Evolutionary conservation across 2,113 vertebrate genomes (phyloP).

Genomic region (Dicaeum eximium): DNA sequence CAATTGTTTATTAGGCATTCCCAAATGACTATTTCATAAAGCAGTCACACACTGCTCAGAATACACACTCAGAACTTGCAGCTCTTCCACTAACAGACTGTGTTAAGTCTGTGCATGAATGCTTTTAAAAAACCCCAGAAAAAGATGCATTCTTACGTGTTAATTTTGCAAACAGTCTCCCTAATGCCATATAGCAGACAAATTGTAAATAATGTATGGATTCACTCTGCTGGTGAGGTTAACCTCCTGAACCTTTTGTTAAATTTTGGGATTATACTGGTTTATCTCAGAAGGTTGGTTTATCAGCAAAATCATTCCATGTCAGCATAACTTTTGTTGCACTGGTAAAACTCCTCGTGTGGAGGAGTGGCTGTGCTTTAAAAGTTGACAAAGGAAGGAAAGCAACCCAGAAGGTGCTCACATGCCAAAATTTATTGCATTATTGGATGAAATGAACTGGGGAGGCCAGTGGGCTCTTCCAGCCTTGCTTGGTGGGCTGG

Average conservation of each 20-base stretch:
- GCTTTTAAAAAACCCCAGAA: not conserved
- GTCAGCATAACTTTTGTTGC: not conserved
- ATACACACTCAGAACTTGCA: not conserved
- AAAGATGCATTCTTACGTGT: not conserved
- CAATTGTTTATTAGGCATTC: not conserved
- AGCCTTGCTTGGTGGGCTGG: not conserved
- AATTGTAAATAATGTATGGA: not conserved
- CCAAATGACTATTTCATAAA: not conserved
- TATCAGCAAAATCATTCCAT: not conserved
- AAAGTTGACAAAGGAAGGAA: not conserved
- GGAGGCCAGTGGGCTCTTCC: not conserved
- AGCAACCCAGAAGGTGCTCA: not conserved
- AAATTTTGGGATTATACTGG: not conserved
- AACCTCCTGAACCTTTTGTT: not conserved
- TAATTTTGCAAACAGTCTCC: not conserved
- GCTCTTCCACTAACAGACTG: not conserved
- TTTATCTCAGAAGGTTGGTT: not conserved
- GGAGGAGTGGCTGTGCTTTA: rapidly evolving
- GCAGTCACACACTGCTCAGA: not conserved
- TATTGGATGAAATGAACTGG: not conserved
- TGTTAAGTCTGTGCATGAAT: not conserved
- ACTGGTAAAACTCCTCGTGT: not conserved
- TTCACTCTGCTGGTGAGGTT: not conserved
- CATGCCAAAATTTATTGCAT: not conserved
- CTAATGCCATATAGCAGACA: not conserved